phyloP scores from a whole-genome alignment of 2,888 invertebrate species.

The Carpatolechia fugitivella region DNA sequence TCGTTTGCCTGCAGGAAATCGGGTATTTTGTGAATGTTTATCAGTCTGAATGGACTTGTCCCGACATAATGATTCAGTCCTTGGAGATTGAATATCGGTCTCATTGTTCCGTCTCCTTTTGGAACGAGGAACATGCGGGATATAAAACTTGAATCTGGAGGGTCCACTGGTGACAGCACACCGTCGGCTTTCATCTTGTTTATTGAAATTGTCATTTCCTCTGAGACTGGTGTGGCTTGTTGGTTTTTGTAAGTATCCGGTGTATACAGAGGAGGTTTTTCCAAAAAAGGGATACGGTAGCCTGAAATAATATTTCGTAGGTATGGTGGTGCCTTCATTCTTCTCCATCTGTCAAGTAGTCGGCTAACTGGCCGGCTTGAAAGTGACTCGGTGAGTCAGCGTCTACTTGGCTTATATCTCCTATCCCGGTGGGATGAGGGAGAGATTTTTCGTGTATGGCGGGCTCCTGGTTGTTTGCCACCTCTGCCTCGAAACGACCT shows the following conservation, averaged over 20 bases:
- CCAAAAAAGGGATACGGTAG: constrained; percentile 17
- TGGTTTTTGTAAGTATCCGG: constrained; percentile 5
- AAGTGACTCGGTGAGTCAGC: constrained; percentile 17
- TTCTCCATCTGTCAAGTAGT: constrained; percentile 10
- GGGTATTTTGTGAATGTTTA: constrained; percentile 20
- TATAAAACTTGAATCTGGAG: constrained; percentile 14
- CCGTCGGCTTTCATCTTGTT: constrained; percentile 1
- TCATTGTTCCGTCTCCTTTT: constrained; percentile 17
- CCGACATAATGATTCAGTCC: constrained; percentile 17
- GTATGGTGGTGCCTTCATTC: constrained; percentile 11
- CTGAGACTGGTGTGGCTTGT: background rate
- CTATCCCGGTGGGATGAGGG: constrained; percentile 17
- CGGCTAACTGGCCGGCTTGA: constrained; percentile 1
- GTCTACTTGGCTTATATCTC: constrained; percentile 1
- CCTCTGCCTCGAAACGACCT: background rate
- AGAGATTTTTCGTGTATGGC: background rate
- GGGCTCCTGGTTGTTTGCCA: background rate
- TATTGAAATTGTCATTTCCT: background rate
- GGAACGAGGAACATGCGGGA: constrained; percentile 16
- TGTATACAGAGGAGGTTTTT: constrained; percentile 1
- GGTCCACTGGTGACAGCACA: background rate
- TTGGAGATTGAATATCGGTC: constrained; percentile 25
- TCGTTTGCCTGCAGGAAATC: constrained; percentile 19
- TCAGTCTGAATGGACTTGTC: constrained; percentile 16
- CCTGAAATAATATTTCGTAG: constrained; percentile 16